These are phyloP conservation scores for Peribatodes rhomboidaria DNA, from an alignment of 2,888 invertebrate species.

Conservation along the genomic window DNA sequence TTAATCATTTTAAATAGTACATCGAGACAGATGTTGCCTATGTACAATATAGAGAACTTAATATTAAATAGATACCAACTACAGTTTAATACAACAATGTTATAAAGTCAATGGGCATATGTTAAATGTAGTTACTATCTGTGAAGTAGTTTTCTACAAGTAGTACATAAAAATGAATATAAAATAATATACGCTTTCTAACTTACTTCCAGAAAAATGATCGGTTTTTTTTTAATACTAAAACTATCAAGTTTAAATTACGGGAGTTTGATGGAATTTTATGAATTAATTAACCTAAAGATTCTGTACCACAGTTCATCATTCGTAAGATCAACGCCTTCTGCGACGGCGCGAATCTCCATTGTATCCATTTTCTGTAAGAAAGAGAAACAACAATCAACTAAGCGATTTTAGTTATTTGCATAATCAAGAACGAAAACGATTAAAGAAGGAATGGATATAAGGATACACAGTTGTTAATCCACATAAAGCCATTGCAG, in stretches of 20 bases:
- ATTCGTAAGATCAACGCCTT: constrained; percentile 63
- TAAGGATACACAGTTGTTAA: constrained; percentile 32
- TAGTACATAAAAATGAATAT: constrained; percentile 3
- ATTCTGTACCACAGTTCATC: constrained; percentile 39
- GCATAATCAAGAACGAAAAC: not conserved
- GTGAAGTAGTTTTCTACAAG: constrained; percentile 2
- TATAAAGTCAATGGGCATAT: not conserved
- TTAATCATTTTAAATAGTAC: not conserved
- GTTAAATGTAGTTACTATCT: not conserved
- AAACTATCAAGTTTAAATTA: constrained; percentile 24
- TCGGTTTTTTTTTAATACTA: not conserved
- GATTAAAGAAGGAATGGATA: constrained; percentile 15
- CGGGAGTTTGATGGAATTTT: constrained; percentile 37
- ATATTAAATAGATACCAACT: not conserved
- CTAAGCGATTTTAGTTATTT: constrained; percentile 14
- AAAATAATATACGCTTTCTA: not conserved
- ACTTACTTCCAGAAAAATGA: constrained; percentile 5
- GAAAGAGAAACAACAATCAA: constrained; percentile 52
- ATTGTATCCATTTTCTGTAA: constrained; percentile 83
- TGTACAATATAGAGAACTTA: constrained; percentile 9
- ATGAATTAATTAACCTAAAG: constrained; percentile 25
- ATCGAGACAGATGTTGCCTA: constrained; percentile 12
- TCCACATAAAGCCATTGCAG: constrained; percentile 14
- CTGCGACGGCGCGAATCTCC: constrained; percentile 82
- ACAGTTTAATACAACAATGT: not conserved